phyloP scores from a whole-genome alignment of 2,888 invertebrate species.

The Amblyjoppa proteus region DNA sequence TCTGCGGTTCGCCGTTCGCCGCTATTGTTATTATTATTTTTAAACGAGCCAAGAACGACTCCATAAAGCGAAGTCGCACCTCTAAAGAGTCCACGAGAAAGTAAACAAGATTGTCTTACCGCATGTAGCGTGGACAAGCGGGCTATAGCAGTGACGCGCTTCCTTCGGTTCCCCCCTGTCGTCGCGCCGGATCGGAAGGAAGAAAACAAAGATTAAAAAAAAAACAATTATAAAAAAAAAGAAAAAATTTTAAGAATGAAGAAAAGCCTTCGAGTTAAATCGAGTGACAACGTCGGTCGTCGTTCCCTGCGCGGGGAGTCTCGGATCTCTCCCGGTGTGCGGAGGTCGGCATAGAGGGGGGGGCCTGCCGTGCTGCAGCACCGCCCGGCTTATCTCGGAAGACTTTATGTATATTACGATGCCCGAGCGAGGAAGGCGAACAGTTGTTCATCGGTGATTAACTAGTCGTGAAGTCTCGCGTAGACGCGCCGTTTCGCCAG shows the following conservation, averaged over 20 bases:
- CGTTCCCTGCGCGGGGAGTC: too few species aligned
- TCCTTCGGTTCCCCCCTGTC: too few species aligned
- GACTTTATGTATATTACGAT: constrained; percentile 83
- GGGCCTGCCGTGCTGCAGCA: constrained; percentile 33
- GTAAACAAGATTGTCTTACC: too few species aligned
- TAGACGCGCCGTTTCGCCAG: constrained; percentile 44
- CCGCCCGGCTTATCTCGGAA: constrained; percentile 78
- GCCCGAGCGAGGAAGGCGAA: constrained; percentile 78
- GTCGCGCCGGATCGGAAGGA: background rate
- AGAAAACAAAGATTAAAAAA: background rate
- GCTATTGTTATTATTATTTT: too few species aligned
- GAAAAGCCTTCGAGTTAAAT: background rate
- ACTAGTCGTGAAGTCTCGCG: constrained; percentile 78
- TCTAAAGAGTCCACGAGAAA: too few species aligned
- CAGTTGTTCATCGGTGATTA: constrained; percentile 82
- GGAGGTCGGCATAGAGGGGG: background rate
- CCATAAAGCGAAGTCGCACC: too few species aligned
- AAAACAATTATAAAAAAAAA: background rate
- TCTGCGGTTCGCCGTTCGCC: too few species aligned
- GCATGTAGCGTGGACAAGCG: too few species aligned
- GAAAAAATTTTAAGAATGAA: background rate
- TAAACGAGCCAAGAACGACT: too few species aligned
- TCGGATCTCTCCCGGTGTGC: background rate
- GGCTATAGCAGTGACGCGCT: too few species aligned
- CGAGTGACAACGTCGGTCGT: background rate